Evolutionary conservation across 2,113 vertebrate genomes (phyloP), one percentile per base, ranked within the genome.

Genomic region (Cettia cetti): DNA sequence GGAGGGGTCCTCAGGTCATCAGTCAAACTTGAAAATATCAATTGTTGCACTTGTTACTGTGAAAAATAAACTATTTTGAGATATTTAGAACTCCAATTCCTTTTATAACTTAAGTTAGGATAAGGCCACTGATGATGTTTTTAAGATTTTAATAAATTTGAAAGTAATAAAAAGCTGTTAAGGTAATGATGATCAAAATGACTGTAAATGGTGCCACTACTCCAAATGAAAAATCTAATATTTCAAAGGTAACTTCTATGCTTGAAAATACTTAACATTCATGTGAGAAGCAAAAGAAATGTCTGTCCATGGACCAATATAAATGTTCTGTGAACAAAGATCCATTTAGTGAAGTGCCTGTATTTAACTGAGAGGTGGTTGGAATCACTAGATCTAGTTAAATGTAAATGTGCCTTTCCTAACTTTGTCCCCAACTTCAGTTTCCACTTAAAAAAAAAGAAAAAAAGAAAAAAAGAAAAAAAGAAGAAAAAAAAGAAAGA

Each of bases 221-320:
- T 61, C 10, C 37, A 40, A 10, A 26, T 28, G 22, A 69, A 68
- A 79, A 42, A 37, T 2, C 3, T 3, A n/a, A 4, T 26, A 39
- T 70, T 94, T 54, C 15, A 3, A 56, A 75, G 30, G 19, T 14
- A 35, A 53, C 9, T 54, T 61, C 16, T 45, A 6, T 39, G 39
- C 5, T 53, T 83, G 23, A 47, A 49, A 79, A 56, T 60, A 60
- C 23, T 33, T 18, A 21, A 77, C 81, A 66, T 24, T 12, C 15
- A 16, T 20, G 9, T n/a, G 31, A 76, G 72, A 91, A 87, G 12
- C 21, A 59, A 79, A 68, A 20, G 8, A 68, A 76, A 90, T 3
- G 0, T 24, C 30, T 69, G 6, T 39, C 22, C 17, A 37, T 6
- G 3, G 13, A 53, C 15, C 24, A 57, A 5, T 22, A 30, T 1